Percentiles rank a stretch among this genome's conserved stretches.
Evolutionary conservation across 2,888 invertebrate species (phyloP).

Genomic region (Melieria omissa): DNA sequence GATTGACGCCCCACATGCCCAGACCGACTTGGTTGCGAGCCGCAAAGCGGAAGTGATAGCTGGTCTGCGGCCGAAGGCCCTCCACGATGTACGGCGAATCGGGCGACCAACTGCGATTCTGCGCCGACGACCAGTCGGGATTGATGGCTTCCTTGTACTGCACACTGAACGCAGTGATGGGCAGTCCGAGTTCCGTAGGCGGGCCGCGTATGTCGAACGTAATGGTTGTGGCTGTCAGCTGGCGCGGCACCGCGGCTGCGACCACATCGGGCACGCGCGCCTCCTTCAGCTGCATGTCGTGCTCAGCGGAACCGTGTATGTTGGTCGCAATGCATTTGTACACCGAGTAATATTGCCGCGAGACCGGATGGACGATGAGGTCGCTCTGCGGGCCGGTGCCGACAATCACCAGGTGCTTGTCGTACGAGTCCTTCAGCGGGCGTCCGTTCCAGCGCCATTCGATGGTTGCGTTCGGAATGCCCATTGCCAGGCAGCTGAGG

Average conservation of each 20-base stretch:
- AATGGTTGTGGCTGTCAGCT: slow-evolving; percentile 85
- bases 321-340: slow-evolving; percentile 89
- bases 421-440: slow-evolving; percentile 68
- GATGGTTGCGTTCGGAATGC: slow-evolving; percentile 91
- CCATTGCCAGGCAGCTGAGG: slow-evolving; percentile 87
- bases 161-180: slow-evolving; percentile 77
- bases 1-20: slow-evolving; percentile 77
- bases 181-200: slow-evolving; percentile 78
- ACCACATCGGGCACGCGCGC: slow-evolving; percentile 78
- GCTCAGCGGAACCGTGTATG: slow-evolving; percentile 75
- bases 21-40: slow-evolving; percentile 86
- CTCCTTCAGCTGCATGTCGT: slow-evolving; percentile 78
- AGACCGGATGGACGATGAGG: slow-evolving; percentile 76
- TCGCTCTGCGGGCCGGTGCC: slow-evolving; percentile 79
- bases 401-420: slow-evolving; percentile 71
- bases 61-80: slow-evolving; percentile 78
- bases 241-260: slow-evolving; percentile 74
- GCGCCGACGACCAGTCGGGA: slow-evolving; percentile 76
- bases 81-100: slow-evolving; percentile 86
- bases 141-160: slow-evolving; percentile 78
- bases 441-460: slow-evolving; percentile 79
- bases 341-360: slow-evolving; percentile 74
- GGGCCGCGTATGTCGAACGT: slow-evolving; percentile 83
- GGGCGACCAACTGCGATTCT: slow-evolving; percentile 81
- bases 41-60: slow-evolving; percentile 85